Base-by-base conservation (phyloP, 2,888 invertebrate species). In the Caenorhabditis doughertyi region DNA sequence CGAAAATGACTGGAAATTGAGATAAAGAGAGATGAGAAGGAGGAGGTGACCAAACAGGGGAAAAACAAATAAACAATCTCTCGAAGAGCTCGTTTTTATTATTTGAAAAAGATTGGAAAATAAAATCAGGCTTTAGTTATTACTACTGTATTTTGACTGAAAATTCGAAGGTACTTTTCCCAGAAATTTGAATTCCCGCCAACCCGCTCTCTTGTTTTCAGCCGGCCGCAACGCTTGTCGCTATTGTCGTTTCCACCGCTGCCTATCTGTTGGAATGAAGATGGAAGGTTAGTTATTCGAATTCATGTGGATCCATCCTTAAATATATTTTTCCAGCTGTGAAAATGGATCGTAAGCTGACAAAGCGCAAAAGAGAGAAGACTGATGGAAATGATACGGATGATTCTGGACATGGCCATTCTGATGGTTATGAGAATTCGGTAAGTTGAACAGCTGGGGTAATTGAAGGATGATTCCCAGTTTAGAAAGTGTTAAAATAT, bases 151-250 rank as follows among this genome's bases (percentile, higher is more conserved):
- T 16, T 16, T 9, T 44, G 16, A 16, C 16, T 16, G 16, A 44
- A 16, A 44, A 44, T 0, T 4, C n/a, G 16, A 9, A 7, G 16
- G 16, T 7, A 44, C 4, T 44, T 16, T 13, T 7, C 9, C 4
- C 0, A 44, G 5, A 56, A 21, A n/a, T 56, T 56, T 25, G 35
- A 35, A 58, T 58, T 58, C 39, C 32, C 58, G 58, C 18, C 21
- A 23, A 23, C 35, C 7, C 67, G 16, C 2, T 3, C 0, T 27
- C 8, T 27, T 77, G 18, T 16, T 74, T 73, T 44, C 73, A 82
- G 82, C 82, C 68, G 89, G 87, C 56, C 87, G 90, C 71, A 90
- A 90, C 85, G 87, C 88, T 47, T 90, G 90, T 74, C 88, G 90
- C 47, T 89, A 79, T 62, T 90, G 90, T 71, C 89, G 89, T 71